phyloP scores from a whole-genome alignment of 2,113 vertebrate genomes.

The Cyprinus carpio region DNA sequence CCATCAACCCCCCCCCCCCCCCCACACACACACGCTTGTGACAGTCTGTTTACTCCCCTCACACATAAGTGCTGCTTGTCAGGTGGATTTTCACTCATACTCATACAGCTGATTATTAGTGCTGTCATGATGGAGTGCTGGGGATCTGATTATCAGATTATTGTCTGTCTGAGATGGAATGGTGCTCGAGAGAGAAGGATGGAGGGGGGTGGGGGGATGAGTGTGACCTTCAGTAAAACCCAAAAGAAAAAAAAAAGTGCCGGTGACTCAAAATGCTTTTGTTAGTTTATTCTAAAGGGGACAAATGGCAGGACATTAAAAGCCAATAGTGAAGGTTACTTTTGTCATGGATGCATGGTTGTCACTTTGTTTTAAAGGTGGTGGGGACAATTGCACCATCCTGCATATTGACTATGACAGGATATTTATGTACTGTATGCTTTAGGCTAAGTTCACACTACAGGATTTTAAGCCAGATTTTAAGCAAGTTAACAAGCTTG shows the following conservation, averaged over 20 bases:
- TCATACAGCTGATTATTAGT: constrained; percentile 38
- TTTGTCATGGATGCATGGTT: not conserved
- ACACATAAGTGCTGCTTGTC: constrained; percentile 29
- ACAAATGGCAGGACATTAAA: constrained; percentile 19
- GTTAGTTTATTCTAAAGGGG: constrained; percentile 17
- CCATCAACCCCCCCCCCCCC: no score
- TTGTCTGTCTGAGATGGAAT: constrained; percentile 7
- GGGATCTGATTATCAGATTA: constrained; percentile 2
- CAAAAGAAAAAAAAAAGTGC: not conserved
- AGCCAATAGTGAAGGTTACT: constrained; percentile 26
- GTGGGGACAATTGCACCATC: no score
- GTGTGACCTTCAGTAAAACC: constrained; percentile 13
- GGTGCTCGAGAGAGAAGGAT: not conserved
- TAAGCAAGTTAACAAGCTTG: no score
- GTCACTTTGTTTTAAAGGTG: not conserved
- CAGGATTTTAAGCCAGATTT: no score
- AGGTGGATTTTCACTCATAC: constrained; percentile 35
- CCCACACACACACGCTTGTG: not conserved
- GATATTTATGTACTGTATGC: not conserved
- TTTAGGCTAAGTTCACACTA: not conserved
- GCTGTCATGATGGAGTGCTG: constrained; percentile 1
- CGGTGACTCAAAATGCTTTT: constrained; percentile 21
- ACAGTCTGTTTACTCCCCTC: constrained; percentile 30
- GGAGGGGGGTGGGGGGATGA: no score
- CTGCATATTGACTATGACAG: not conserved